phyloP scores from a whole-genome alignment of 2,113 vertebrate genomes.

The Atrichornis clamosus region DNA sequence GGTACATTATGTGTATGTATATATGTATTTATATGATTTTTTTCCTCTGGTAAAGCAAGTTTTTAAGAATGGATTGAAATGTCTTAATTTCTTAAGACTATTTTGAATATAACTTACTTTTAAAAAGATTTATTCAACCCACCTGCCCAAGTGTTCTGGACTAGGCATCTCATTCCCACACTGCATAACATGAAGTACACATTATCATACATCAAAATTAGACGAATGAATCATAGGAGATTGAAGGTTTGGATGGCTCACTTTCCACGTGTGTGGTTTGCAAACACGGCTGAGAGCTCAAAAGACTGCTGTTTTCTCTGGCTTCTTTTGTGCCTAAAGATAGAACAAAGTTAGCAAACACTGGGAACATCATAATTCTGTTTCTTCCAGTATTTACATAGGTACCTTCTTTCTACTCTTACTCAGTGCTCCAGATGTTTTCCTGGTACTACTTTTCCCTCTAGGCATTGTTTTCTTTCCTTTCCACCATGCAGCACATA shows the following conservation, averaged over 20 bases:
- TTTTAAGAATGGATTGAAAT: not conserved
- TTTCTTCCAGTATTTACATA: not conserved
- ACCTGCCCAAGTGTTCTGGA: not conserved
- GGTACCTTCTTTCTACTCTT: not conserved
- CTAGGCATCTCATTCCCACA: not conserved
- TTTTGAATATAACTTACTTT: not conserved
- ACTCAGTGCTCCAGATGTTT: not conserved
- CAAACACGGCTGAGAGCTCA: not conserved
- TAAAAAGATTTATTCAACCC: not conserved
- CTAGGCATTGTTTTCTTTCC: not conserved
- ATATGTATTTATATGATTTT: not conserved
- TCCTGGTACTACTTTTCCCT: not conserved
- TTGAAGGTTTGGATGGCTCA: not conserved
- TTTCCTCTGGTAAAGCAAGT: not conserved
- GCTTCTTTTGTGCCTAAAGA: not conserved
- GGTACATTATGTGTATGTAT: rapidly evolving
- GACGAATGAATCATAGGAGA: not conserved
- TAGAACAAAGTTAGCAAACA: not conserved
- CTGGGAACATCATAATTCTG: not conserved
- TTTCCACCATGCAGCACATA: not conserved
- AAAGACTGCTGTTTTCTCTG: not conserved
- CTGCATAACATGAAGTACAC: not conserved
- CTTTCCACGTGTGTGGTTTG: not conserved
- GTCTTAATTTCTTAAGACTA: not conserved
- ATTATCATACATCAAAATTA: not conserved